Conservation (phyloP, 2,888 invertebrate species). For the Chrysodeixis includens region DNA sequence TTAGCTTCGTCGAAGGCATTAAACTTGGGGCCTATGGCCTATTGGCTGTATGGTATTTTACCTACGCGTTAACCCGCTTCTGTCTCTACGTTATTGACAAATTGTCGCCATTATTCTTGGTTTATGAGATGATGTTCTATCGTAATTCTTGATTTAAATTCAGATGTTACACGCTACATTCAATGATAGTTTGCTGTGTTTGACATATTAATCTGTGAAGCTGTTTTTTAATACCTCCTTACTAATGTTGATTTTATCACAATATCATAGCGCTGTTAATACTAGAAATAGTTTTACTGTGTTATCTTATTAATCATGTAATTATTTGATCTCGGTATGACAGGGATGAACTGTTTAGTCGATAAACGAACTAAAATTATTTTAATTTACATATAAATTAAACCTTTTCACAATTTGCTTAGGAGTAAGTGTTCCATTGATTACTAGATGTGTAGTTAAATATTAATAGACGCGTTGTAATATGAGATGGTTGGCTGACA, state of each 20-base stretch:
- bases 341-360: background rate
- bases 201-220: background rate
- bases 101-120: conserved; percentile 8
- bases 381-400: background rate
- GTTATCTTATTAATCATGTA: too few relatives aligned
- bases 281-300: background rate
- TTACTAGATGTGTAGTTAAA: background rate
- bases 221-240: too few relatives aligned
- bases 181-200: conserved; percentile 3
- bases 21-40: conserved; percentile 54
- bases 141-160: background rate
- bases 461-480: background rate
- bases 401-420: background rate
- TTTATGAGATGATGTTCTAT: background rate
- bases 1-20: conserved; percentile 58
- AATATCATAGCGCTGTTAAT: background rate
- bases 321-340: background rate
- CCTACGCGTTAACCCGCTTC: conserved; percentile 48
- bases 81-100: conserved; percentile 34
- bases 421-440: too few relatives aligned
- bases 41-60: conserved; percentile 42
- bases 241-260: too few relatives aligned
- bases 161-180: background rate
- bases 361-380: background rate
- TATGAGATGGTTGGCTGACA: conserved; percentile 1